Percentiles rank a stretch among this genome's conserved stretches.
These are phyloP conservation scores for Leucophenga varia DNA, from an alignment of 1,140 invertebrate species.

Conservation along the genomic window DNA sequence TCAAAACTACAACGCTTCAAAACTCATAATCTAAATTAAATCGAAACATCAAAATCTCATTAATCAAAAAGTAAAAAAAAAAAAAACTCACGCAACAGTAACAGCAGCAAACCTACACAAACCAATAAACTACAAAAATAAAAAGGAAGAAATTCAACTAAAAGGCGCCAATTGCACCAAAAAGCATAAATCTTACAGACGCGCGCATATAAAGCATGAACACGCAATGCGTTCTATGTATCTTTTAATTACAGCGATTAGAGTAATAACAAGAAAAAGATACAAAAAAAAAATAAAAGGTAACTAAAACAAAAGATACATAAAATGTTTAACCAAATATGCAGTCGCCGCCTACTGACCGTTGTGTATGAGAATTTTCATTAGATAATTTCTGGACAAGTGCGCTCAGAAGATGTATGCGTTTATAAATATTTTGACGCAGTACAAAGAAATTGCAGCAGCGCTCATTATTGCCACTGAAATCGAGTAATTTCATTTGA, in stretches of 20 bases:
- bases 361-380: not conserved
- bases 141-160: slow-evolving; percentile 13
- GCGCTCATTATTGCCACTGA: no score
- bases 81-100: no score
- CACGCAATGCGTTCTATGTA: not conserved
- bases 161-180: not conserved
- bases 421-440: slow-evolving; percentile 52
- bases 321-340: no score
- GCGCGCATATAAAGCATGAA: slow-evolving; percentile 8
- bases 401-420: slow-evolving; percentile 31
- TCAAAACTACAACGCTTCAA: no score
- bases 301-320: no score
- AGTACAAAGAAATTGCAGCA: not conserved
- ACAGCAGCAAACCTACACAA: no score
- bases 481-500: no score
- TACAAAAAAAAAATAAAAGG: no score
- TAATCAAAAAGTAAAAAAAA: slow-evolving; percentile 40
- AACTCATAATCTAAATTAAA: slow-evolving; percentile 50
- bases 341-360: no score
- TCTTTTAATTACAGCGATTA: not conserved
- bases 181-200: no score
- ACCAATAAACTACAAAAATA: slow-evolving; percentile 22
- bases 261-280: no score
- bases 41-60: slow-evolving; percentile 20
- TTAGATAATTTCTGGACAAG: no score